phyloP scores from a whole-genome alignment of 2,113 vertebrate genomes.

The Phaethon lepturus region DNA sequence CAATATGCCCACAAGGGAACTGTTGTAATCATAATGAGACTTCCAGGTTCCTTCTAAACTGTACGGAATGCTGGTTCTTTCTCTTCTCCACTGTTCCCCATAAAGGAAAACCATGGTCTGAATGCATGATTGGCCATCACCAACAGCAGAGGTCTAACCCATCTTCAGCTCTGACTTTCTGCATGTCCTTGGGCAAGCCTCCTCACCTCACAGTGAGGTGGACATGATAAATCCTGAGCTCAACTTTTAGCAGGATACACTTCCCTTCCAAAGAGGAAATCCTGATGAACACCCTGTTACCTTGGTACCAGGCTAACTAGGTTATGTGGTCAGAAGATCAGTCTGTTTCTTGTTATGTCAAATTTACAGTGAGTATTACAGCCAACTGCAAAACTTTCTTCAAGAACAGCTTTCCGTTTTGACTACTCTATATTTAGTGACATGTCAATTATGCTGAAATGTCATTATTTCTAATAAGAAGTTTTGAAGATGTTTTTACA shows the following conservation, averaged over 20 bases:
- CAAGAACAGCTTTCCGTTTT: neutral
- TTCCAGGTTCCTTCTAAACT: neutral
- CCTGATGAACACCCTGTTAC: rapidly evolving
- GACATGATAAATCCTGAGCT: neutral
- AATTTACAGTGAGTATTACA: neutral
- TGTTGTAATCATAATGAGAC: neutral
- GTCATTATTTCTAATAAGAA: neutral
- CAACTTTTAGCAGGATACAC: neutral
- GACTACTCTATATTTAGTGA: neutral
- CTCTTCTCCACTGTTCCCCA: neutral
- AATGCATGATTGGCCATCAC: neutral
- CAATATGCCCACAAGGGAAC: neutral
- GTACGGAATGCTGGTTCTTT: neutral
- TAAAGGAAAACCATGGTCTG: neutral
- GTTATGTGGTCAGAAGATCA: neutral
- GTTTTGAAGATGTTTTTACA: neutral
- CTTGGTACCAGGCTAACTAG: neutral
- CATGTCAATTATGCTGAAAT: neutral
- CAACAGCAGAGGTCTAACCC: neutral
- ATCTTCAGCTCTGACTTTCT: neutral
- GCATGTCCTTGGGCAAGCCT: neutral
- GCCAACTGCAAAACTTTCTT: neutral
- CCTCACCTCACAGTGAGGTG: neutral
- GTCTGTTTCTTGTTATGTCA: neutral
- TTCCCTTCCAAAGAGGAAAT: neutral